Percentiles rank a stretch among this genome's conserved stretches.
phyloP scores from a whole-genome alignment of 1,140 invertebrate genomes.

The Acromyrmex charruanus region DNA sequence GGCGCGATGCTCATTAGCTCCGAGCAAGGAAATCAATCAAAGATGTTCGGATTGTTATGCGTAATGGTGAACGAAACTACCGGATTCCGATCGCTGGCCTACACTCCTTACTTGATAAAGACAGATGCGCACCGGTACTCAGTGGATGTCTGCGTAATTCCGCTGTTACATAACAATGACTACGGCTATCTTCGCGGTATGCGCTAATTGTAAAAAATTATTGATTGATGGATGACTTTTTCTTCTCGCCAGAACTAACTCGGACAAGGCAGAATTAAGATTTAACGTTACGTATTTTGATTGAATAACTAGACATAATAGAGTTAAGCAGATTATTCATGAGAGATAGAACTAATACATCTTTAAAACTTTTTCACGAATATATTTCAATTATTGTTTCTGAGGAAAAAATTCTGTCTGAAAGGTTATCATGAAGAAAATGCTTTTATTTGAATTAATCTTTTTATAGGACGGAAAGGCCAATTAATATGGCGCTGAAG shows the following conservation, averaged over 20 bases:
- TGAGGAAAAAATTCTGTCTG: background rate
- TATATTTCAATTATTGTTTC: background rate
- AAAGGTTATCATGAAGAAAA: no score
- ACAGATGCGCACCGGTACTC: constrained; percentile 65
- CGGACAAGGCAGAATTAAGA: constrained; percentile 37
- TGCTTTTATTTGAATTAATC: background rate
- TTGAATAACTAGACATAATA: constrained; percentile 47
- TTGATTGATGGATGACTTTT: constrained; percentile 49
- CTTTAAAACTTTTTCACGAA: background rate
- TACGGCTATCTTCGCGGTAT: constrained; percentile 38
- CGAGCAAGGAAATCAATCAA: constrained; percentile 66
- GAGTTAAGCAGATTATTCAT: background rate
- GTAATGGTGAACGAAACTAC: constrained; percentile 64
- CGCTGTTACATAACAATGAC: constrained; percentile 50
- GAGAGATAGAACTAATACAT: constrained; percentile 1
- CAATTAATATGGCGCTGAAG: no score
- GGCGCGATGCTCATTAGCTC: constrained; percentile 61
- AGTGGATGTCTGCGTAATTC: constrained; percentile 41
- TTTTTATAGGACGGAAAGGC: no score
- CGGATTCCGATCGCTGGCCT: constrained; percentile 67
- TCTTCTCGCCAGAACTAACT: background rate
- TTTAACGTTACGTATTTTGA: constrained; percentile 45
- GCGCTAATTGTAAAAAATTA: constrained; percentile 57
- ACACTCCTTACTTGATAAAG: constrained; percentile 66
- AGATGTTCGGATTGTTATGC: constrained; percentile 30